Base-by-base conservation (phyloP, 2,888 invertebrate genomes). In the Esperia sulphurella region DNA sequence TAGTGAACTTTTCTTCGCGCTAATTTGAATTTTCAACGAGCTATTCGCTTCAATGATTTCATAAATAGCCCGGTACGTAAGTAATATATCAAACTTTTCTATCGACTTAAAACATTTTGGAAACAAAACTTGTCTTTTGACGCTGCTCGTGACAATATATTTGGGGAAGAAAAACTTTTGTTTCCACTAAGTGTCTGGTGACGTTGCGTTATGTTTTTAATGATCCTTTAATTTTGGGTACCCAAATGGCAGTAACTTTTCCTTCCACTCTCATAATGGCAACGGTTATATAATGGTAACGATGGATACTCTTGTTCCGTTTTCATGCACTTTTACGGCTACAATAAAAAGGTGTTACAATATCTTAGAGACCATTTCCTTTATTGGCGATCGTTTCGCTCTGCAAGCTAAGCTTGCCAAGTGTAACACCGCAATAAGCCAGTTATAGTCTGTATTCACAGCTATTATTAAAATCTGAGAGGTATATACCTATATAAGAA, bases 291-390 rank as follows among this genome's bases (percentile, higher is more conserved):
- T 55, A 58, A 57, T 54, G 45, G 51, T 65, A 71, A 69, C 60
- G 54, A 55, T 28, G 47, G 56, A 58, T 65, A 67, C n/a, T n/a
- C n/a, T n/a, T n/a, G n/a, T n/a, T n/a, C n/a, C n/a, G n/a, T n/a
- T n/a, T n/a, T n/a, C n/a, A 71, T 69, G 62, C 59, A 61, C 61
- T 68, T 66, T 69, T 59, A 70, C 52, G 59, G 53, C 46, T 14
- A 54, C 55, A 61, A 63, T 69, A 69, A 72, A 67, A 72, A 67
- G 63, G 68, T 69, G 66, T 62, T 59, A 62, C 66, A 67, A 56
- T 61, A 61, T 65, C 62, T 65, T 52, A 42, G 54, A 29, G 52
- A 52, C 52, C 48, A 52, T 53, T 55, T 51, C 35, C 58, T 68
- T 64, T 70, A 71, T 60, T 58, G 63, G 57, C 42, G 55, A 68